Percentiles rank a stretch among this genome's conserved stretches.
These are phyloP conservation scores for Orientallactaga bullata DNA, from an alignment of 2,113 vertebrate species.

Conservation along the genomic window DNA sequence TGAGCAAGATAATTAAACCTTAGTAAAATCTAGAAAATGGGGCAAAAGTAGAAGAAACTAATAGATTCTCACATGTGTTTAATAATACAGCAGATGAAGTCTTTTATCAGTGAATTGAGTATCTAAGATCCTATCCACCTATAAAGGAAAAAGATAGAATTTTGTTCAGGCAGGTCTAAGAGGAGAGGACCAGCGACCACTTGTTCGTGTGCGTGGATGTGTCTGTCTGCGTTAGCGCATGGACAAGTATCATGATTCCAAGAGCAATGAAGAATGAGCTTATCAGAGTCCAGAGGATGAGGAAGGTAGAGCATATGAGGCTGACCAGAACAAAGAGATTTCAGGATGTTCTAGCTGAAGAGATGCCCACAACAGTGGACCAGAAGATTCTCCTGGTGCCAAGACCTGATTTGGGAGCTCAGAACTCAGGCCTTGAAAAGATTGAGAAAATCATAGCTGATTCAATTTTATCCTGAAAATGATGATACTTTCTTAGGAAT, in stretches of 20 bases:
- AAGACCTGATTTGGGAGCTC: not conserved
- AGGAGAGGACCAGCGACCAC: not conserved
- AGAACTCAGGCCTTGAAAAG: not conserved
- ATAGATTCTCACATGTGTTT: not conserved
- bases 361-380: not conserved
- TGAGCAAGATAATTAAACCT: slow-evolving; percentile 18
- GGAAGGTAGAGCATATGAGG: not conserved
- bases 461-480: slow-evolving; percentile 53
- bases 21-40: not conserved
- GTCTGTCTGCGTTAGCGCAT: not conserved
- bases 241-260: not conserved
- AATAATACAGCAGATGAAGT: not conserved
- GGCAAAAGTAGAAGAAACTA: not conserved
- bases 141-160: not conserved
- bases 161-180: not conserved
- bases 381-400: not conserved
- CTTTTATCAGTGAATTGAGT: not conserved
- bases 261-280: not conserved
- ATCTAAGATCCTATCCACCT: slow-evolving; percentile 6
- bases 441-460: not conserved
- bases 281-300: not conserved
- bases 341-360: not conserved
- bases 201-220: not conserved
- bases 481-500: slow-evolving; percentile 19
- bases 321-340: not conserved